These are phyloP conservation scores for Cryptus armator DNA, from an alignment of 2,888 invertebrate species.

Conservation along the genomic window DNA sequence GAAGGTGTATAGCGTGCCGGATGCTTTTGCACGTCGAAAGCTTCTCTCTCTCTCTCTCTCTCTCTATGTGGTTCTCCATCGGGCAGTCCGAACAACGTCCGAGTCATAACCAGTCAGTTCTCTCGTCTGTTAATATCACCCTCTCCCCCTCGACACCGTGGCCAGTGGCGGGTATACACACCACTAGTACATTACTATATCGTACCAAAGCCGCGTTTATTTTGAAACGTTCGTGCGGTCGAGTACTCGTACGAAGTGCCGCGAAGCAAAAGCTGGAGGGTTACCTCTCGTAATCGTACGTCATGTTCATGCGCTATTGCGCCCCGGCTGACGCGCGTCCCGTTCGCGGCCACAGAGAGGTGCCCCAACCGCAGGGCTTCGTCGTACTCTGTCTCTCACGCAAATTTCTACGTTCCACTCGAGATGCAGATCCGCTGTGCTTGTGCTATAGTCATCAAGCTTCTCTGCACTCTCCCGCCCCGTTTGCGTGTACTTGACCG, in stretches of 20 bases:
- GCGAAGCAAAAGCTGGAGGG: slow-evolving; percentile 23
- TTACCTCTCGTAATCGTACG: slow-evolving; percentile 68
- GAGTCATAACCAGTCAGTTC: slow-evolving; percentile 45
- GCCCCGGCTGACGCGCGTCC: slow-evolving; percentile 59
- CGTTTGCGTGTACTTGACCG: slow-evolving; percentile 52
- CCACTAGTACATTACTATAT: neutral
- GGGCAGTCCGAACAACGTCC: slow-evolving; percentile 18
- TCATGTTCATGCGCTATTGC: slow-evolving; percentile 70
- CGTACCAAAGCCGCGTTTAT: slow-evolving; percentile 51
- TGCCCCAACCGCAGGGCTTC: slow-evolving; percentile 54
- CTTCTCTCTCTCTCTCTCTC: neutral
- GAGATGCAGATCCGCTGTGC: slow-evolving; percentile 52
- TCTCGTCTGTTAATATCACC: slow-evolving; percentile 41
- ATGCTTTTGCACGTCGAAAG: slow-evolving; percentile 8
- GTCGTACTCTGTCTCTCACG: slow-evolving; percentile 29
- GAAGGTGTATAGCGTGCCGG: neutral
- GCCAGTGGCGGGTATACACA: slow-evolving; percentile 8
- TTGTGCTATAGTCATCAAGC: slow-evolving; percentile 20
- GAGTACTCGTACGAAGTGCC: slow-evolving; percentile 24
- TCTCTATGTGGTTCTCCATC: neutral
- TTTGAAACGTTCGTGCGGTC: slow-evolving; percentile 56
- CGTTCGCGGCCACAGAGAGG: slow-evolving; percentile 55
- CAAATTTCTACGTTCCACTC: slow-evolving; percentile 18
- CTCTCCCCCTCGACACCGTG: neutral
- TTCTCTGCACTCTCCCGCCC: slow-evolving; percentile 16